phyloP scores from a whole-genome alignment of 2,113 vertebrate species.

The Elanus axillaris region DNA sequence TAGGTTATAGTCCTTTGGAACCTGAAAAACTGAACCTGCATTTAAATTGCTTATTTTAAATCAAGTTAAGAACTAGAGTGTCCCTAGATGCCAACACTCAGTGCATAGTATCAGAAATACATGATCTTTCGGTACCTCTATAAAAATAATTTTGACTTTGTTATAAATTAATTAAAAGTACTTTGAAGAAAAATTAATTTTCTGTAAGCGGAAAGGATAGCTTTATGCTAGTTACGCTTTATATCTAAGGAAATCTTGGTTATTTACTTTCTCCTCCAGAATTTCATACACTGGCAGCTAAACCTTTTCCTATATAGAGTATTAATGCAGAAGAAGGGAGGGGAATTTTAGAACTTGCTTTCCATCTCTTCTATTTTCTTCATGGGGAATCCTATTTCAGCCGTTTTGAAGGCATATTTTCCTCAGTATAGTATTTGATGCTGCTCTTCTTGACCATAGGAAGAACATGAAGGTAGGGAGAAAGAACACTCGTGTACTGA shows the following conservation, averaged over 20 bases:
- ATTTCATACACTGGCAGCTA: background rate
- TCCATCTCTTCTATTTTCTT: background rate
- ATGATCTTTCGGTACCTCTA: background rate
- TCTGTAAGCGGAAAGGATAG: background rate
- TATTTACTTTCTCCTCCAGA: background rate
- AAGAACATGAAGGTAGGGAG: background rate
- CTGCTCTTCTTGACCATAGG: background rate
- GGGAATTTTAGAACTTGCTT: background rate
- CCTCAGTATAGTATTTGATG: background rate
- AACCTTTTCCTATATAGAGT: accelerated
- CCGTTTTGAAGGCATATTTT: background rate
- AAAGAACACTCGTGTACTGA: background rate
- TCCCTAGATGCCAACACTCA: background rate
- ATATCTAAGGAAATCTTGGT: background rate
- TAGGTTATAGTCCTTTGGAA: background rate
- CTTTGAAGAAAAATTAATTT: background rate
- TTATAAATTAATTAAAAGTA: background rate
- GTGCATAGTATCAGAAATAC: background rate
- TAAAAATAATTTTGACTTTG: background rate
- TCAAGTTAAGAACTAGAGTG: background rate
- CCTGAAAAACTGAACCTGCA: background rate
- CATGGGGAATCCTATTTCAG: background rate
- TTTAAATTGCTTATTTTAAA: background rate
- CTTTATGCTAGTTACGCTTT: background rate
- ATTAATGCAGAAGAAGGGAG: background rate